Evolutionary conservation across 2,888 invertebrate genomes (phyloP), one percentile per base, ranked within the genome.

Genomic region (Linnaemya vulpina): DNA sequence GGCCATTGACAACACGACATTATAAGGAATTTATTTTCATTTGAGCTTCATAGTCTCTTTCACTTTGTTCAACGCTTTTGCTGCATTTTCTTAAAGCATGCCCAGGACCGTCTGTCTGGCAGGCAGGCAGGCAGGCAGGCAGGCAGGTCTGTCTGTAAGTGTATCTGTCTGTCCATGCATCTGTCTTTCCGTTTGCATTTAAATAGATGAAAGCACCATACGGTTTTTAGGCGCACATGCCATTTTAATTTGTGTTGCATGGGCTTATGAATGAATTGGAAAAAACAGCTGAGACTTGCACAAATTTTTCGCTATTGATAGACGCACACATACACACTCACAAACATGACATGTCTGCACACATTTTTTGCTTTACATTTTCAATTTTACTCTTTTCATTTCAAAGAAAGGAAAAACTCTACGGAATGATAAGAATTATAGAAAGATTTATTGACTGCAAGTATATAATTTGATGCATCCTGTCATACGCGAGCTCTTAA

Each of bases 211-310:
- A 77, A 76, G 76, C 65, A 77, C 71, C 80, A 84, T 80, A 84
- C n/a, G 84, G 76, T 73, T 55, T 67, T 80, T 84, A 84, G 84
- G 80, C 80, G 63, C 79, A 84, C 68, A 84, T 84, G 83, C 75
- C 84, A 80, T 77, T 77, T 83, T 83, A 77, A 83, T 83, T 83
- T 83, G 71, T 83, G 17, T 76, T 83, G 58, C 35, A 83, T 81
- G 74, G 78, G 81, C 84, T 85, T 85, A 85, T 85, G 84, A 85
- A 81, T 85, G 84, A 85, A 82, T 82, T 74, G 68, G 11, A 63
- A 78, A 30, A 82, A 85, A 81, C 84, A 85, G 84, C 84, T 85
- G 84, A 85, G 73, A 70, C 84, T 85, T 73, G 84, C 84, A 84
- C 62, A 84, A 84, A 77, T 70, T 77, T 77, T 30, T 15, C 49